phyloP scores from a whole-genome alignment of 2,113 vertebrate species.

The Passer domesticus region DNA sequence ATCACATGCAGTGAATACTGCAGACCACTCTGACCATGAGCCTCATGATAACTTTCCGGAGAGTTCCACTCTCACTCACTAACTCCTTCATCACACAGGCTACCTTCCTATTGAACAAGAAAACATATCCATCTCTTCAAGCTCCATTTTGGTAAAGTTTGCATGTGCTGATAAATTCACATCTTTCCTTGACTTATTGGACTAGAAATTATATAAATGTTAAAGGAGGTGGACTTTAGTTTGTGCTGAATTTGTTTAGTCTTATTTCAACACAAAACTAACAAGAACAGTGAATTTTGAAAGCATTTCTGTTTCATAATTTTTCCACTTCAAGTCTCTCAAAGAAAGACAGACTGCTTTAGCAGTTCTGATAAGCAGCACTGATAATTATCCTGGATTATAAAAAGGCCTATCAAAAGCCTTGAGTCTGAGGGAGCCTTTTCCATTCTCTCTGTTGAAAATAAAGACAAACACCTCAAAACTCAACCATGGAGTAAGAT shows the following conservation, averaged over 20 bases:
- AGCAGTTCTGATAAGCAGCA: background rate
- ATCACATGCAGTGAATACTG: rapidly evolving
- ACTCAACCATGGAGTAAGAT: background rate
- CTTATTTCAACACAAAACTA: background rate
- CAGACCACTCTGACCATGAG: background rate
- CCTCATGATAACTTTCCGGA: background rate
- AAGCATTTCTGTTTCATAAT: background rate
- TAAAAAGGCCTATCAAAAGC: background rate
- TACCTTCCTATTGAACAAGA: background rate
- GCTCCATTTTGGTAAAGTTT: background rate
- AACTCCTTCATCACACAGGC: background rate
- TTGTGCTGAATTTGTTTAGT: background rate
- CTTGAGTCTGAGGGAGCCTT: background rate
- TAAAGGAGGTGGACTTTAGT: background rate
- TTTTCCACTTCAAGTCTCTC: background rate
- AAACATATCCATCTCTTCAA: background rate
- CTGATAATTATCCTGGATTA: background rate
- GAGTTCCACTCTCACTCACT: background rate
- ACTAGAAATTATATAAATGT: background rate
- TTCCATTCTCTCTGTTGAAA: background rate
- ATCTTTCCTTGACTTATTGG: background rate
- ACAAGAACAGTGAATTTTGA: background rate
- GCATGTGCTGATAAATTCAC: background rate
- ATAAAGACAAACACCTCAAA: background rate
- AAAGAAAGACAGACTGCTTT: background rate